These are phyloP conservation scores for Sturmia bella DNA, from an alignment of 2,888 invertebrate species.

Conservation along the genomic window DNA sequence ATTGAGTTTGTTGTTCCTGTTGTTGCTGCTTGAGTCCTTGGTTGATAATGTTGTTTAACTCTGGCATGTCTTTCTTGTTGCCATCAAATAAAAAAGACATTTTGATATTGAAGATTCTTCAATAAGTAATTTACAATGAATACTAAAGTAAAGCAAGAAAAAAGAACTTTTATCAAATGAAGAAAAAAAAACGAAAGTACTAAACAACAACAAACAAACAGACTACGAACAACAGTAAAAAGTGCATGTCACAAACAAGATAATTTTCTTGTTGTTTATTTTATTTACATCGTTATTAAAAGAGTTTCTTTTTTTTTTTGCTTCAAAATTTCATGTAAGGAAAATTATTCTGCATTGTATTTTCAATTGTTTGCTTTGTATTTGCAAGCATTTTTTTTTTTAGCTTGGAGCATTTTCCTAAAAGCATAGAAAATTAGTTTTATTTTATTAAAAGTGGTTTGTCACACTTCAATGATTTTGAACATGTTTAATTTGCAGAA, in stretches of 20 bases:
- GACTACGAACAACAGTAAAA: slow-evolving; percentile 14
- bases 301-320: background rate
- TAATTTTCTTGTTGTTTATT: slow-evolving; percentile 53
- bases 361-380: slow-evolving; percentile 4
- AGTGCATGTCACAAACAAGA: slow-evolving; percentile 32
- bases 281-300: slow-evolving; percentile 49
- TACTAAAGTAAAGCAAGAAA: slow-evolving; percentile 17
- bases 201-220: slow-evolving; percentile 12
- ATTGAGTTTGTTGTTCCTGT: background rate
- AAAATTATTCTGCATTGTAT: background rate
- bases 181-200: background rate
- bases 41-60: slow-evolving; percentile 61
- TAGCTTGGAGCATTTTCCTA: slow-evolving; percentile 26
- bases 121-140: slow-evolving; percentile 61
- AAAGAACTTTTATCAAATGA: slow-evolving; percentile 8
- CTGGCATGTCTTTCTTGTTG: slow-evolving; percentile 61
- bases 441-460: slow-evolving; percentile 41
- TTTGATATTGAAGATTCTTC: slow-evolving; percentile 66
- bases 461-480: slow-evolving; percentile 10
- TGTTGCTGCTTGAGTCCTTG: slow-evolving; percentile 17
- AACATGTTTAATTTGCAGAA: slow-evolving; percentile 16
- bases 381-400: background rate
- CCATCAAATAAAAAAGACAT: slow-evolving; percentile 66
- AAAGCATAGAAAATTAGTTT: slow-evolving; percentile 52
- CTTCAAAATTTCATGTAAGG: background rate